A percentile compares a stretch with the other conserved stretches of the same genome.
phyloP scores from a whole-genome alignment of 2,888 invertebrate genomes.

The Vannuccia rotundouncinata region DNA sequence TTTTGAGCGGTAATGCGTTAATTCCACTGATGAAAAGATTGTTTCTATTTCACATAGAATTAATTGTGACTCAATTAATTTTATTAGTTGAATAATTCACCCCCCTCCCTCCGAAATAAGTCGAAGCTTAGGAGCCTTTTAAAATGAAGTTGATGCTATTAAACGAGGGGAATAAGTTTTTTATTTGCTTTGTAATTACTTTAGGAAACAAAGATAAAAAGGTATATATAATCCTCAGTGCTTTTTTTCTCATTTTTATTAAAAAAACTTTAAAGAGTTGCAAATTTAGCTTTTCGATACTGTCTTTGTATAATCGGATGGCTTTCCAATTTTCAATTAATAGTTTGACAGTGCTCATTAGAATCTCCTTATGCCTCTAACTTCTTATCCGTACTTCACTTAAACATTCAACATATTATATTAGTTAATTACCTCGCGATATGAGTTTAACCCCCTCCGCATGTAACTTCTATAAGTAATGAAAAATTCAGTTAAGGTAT shows the following conservation, averaged over 20 bases:
- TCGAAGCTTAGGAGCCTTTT: neutral
- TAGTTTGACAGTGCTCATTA: conserved; percentile 22
- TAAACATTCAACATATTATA: conserved; percentile 21
- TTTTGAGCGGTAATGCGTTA: neutral
- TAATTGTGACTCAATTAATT: conserved; percentile 6
- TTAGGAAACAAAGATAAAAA: neutral
- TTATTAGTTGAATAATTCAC: neutral
- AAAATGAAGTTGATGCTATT: neutral
- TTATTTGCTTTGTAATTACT: conserved; percentile 19
- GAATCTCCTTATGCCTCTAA: neutral
- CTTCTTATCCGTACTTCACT: neutral
- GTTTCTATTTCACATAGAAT: neutral
- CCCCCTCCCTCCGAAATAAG: neutral
- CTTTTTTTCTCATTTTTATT: neutral
- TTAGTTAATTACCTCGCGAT: neutral
- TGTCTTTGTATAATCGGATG: conserved; percentile 21
- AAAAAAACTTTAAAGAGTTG: conserved; percentile 12
- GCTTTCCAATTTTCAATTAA: conserved; percentile 24
- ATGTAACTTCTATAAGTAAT: too few relatives aligned
- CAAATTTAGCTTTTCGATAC: conserved; percentile 9
- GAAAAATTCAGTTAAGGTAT: too few relatives aligned
- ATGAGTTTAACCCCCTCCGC: neutral
- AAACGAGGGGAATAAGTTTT: conserved; percentile 7
- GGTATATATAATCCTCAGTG: neutral
- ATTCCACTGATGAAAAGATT: neutral